Conservation (phyloP, 2,888 invertebrate genomes). For the Brachypterus glaber region DNA sequence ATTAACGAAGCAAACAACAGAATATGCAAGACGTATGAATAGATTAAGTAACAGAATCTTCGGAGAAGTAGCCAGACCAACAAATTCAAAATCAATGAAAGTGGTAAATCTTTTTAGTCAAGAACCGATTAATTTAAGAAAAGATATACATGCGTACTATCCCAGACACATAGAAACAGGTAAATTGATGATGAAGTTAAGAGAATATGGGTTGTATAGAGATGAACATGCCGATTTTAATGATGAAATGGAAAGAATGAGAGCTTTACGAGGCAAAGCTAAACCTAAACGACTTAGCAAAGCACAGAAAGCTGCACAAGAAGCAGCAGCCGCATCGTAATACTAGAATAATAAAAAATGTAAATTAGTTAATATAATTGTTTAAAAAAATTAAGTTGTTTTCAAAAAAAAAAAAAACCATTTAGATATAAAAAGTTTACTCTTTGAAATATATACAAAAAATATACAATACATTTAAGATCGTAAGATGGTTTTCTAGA, state of each 20-base stretch:
- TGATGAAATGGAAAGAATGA: conserved; percentile 73
- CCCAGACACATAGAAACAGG: conserved; percentile 74
- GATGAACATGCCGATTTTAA: conserved; percentile 86
- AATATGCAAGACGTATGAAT: conserved; percentile 78
- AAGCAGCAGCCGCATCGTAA: too few species aligned
- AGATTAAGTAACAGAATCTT: conserved; percentile 80
- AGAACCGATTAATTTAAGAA: conserved; percentile 62
- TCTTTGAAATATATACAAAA: too few species aligned
- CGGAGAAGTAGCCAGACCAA: conserved; percentile 73
- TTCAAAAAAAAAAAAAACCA: too few species aligned
- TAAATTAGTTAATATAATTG: too few species aligned
- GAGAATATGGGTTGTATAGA: conserved; percentile 70
- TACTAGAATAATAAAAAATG: too few species aligned
- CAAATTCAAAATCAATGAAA: conserved; percentile 67
- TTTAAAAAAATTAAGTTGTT: too few species aligned
- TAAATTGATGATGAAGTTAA: conserved; percentile 58
- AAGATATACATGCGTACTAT: conserved; percentile 72
- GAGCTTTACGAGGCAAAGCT: conserved; percentile 68
- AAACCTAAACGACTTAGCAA: conserved; percentile 35
- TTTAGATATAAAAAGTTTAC: too few species aligned
- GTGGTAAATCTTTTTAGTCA: conserved; percentile 68
- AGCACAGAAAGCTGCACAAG: conserved; percentile 16
- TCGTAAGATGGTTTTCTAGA: too few species aligned
- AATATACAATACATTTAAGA: too few species aligned
- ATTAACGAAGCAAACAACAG: conserved; percentile 59